Evolutionary conservation across 2,113 vertebrate species (phyloP).

Genomic region (Prionailurus bengalensis): DNA sequence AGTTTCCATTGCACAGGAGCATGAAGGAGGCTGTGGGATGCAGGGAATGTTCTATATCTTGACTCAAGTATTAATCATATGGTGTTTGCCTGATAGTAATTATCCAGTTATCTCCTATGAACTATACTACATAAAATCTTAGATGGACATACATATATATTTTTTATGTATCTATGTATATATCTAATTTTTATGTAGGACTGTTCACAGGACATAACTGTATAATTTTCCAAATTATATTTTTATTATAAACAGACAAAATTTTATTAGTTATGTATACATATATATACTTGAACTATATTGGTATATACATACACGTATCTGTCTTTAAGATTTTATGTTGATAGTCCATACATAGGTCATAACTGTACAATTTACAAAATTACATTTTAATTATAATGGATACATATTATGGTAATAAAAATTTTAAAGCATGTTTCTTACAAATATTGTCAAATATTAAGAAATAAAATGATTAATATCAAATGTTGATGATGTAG

Average conservation of each 20-base stretch:
- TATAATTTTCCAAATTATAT: neutral
- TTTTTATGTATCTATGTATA: neutral
- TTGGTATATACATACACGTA: neutral
- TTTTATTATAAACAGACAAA: neutral
- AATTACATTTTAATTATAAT: conserved; percentile 1
- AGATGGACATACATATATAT: neutral
- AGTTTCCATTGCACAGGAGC: neutral
- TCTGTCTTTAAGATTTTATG: neutral
- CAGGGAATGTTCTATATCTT: neutral
- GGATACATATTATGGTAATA: neutral
- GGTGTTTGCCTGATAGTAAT: neutral
- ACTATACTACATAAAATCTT: neutral
- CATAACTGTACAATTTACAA: neutral
- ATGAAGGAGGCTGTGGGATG: neutral
- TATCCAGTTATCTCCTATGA: neutral
- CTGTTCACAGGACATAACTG: neutral
- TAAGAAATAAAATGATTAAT: neutral
- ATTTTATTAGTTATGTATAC: neutral
- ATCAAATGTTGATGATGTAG: neutral
- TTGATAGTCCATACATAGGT: neutral
- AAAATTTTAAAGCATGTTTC: neutral
- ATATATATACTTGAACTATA: neutral
- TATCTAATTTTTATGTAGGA: neutral
- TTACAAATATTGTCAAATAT: neutral
- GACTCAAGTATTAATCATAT: neutral